These are phyloP conservation scores for Acanthurus leucopareius DNA, from an alignment of 2,797 vertebrate genomes.

Conservation along the genomic window DNA sequence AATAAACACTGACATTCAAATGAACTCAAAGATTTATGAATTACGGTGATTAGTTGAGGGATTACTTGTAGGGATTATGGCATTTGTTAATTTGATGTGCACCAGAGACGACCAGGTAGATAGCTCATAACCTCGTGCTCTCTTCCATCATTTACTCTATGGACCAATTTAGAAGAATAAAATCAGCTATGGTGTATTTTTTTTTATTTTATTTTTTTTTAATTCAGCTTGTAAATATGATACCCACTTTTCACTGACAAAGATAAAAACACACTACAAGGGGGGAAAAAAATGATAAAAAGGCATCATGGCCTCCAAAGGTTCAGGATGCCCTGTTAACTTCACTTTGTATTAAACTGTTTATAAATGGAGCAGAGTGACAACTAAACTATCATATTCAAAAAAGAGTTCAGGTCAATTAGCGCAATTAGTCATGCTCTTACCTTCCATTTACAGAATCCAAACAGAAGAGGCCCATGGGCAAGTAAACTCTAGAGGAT, in stretches of 20 bases:
- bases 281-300: conserved; percentile 22
- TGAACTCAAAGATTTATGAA: conserved; percentile 66
- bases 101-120: conserved; percentile 44
- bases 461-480: conserved; percentile 63
- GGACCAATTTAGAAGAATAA: conserved; percentile 68
- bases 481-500: conserved; percentile 69
- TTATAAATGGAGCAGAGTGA: conserved; percentile 59
- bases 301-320: conserved; percentile 49
- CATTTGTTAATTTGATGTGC: conserved; percentile 73
- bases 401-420: conserved; percentile 73
- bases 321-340: conserved; percentile 53
- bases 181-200: conserved; percentile 62
- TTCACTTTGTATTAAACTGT: conserved; percentile 39
- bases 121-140: conserved; percentile 52
- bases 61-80: conserved; percentile 66
- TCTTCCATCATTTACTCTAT: conserved; percentile 56
- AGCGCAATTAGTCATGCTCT: conserved; percentile 70
- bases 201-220: conserved; percentile 38
- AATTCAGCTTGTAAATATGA: conserved; percentile 75
- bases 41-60: conserved; percentile 59
- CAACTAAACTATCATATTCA: conserved; percentile 55
- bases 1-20: conserved; percentile 76
- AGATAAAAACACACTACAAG: conserved; percentile 13
- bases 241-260: conserved; percentile 24
- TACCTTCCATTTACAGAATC: conserved; percentile 68